Conservation (phyloP, 2,797 vertebrate species). For the Siniperca scherzeri region DNA sequence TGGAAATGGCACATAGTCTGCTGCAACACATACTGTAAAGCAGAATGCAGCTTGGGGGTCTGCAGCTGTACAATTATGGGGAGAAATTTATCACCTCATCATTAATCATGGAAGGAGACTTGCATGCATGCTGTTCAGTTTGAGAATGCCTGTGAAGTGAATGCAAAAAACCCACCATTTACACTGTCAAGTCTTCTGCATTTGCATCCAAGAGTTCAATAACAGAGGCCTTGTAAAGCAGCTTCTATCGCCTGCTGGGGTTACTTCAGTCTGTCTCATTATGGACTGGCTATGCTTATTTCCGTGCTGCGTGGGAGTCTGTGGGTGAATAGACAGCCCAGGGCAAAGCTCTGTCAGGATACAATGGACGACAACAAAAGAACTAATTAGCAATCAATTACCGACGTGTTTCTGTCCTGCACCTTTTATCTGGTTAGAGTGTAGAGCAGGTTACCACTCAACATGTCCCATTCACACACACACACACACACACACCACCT, state of each 20-base stretch:
- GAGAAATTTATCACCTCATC: slow-evolving; percentile 15
- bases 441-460: slow-evolving; percentile 89
- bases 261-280: slow-evolving; percentile 61
- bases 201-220: neutral
- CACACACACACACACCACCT: slow-evolving; percentile 76
- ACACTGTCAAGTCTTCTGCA: neutral
- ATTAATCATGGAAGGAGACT: slow-evolving; percentile 15
- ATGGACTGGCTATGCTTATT: slow-evolving; percentile 46
- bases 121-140: neutral
- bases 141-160: neutral
- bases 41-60: slow-evolving; percentile 21
- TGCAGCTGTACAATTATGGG: slow-evolving; percentile 15
- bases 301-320: slow-evolving; percentile 26
- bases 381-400: slow-evolving; percentile 96
- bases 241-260: slow-evolving; percentile 18
- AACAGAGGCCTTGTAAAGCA: slow-evolving; percentile 10
- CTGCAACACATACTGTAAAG: slow-evolving; percentile 59
- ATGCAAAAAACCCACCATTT: neutral
- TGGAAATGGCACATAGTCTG: slow-evolving; percentile 63
- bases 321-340: slow-evolving; percentile 73
- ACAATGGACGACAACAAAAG: slow-evolving; percentile 82
- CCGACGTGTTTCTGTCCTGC: slow-evolving; percentile 88
- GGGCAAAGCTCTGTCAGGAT: slow-evolving; percentile 78
- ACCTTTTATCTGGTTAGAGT: slow-evolving; percentile 88
- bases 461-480: slow-evolving; percentile 76